Conservation (phyloP, 2,113 vertebrate genomes). For the Planiliza haematocheilus region DNA sequence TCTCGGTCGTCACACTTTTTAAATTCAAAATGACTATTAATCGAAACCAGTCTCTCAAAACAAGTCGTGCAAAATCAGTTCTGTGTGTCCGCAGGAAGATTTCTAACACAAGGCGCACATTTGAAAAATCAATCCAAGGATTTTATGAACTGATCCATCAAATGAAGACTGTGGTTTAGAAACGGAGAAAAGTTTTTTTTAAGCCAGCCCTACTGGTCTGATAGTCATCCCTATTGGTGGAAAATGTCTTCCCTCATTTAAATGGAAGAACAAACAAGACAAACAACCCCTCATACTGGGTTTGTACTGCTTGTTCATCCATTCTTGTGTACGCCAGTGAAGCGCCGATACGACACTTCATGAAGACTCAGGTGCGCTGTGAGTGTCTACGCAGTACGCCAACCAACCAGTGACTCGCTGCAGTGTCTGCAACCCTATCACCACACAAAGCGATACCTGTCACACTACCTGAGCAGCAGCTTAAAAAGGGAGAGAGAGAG, state of each 20-base stretch:
- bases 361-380: slow-evolving; percentile 37
- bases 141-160: too few relatives aligned
- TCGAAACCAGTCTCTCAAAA: too few relatives aligned
- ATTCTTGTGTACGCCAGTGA: slow-evolving; percentile 27
- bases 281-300: slow-evolving; percentile 34
- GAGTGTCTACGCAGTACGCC: slow-evolving; percentile 39
- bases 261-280: slow-evolving; percentile 12
- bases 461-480: slow-evolving; percentile 81
- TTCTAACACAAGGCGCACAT: too few relatives aligned
- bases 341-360: slow-evolving; percentile 38
- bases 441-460: slow-evolving; percentile 76
- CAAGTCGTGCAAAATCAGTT: too few relatives aligned
- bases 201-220: background rate
- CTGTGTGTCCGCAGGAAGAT: too few relatives aligned
- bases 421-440: slow-evolving; percentile 52
- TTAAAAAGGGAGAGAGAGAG: slow-evolving; percentile 28
- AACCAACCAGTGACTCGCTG: slow-evolving; percentile 49
- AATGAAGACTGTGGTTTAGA: too few relatives aligned
- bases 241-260: background rate
- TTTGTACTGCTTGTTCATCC: too few relatives aligned
- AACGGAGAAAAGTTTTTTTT: too few relatives aligned
- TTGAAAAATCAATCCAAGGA: too few relatives aligned
- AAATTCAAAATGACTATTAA: too few relatives aligned
- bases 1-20: too few relatives aligned
- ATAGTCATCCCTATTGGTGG: background rate